Evolutionary conservation across 2,888 invertebrate genomes (phyloP), one percentile per base, ranked within the genome.

Genomic region (Ramazzottius varieornatus): DNA sequence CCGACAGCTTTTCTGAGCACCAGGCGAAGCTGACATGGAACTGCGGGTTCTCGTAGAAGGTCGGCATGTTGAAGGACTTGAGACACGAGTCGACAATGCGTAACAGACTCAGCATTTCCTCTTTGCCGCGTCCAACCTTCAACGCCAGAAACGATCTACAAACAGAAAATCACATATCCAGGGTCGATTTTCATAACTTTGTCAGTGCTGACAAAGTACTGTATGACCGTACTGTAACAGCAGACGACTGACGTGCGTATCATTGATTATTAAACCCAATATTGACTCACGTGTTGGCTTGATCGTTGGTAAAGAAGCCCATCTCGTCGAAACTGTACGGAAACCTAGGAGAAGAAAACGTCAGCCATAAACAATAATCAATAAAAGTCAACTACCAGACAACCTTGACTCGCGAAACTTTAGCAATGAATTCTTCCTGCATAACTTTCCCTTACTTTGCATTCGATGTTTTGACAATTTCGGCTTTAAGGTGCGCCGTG

Each of bases 1-100:
- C 54, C 4, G 20, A 16, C 54, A 54, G 20, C 4, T 29, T 8
- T n/a, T 54, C 54, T 29, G 29, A 8, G 24, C 54, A n/a, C 54
- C 54, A 54, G 29, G 54, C 54, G 29, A 54, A 54, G 54, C 54
- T 54, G n/a, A 54, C 20, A 29, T 54, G 54, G 54, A 54, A 54
- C 29, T 54, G 16, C 16, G 54, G 54, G n/a, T 54, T 54, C 29
- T 54, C n/a, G 29, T 54, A 54, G 29, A 24, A 54, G n/a, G 20
- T 8, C 29, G 54, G 54, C 54, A 54, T 54, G 29, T 54, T 54
- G 54, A 54, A 54, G 54, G 16, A 16, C 54, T 54, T 54, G 16
- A 54, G 24, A 29, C 54, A 54, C 16, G 54, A 16, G 29, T 54
- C 29, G 54, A 16, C 29, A 24, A 29, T 54, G 4, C 24, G 8